Percentiles rank a stretch among this genome's conserved stretches.
Evolutionary conservation across 2,113 vertebrate species (phyloP).

Genomic region (Electrona antarctica): DNA sequence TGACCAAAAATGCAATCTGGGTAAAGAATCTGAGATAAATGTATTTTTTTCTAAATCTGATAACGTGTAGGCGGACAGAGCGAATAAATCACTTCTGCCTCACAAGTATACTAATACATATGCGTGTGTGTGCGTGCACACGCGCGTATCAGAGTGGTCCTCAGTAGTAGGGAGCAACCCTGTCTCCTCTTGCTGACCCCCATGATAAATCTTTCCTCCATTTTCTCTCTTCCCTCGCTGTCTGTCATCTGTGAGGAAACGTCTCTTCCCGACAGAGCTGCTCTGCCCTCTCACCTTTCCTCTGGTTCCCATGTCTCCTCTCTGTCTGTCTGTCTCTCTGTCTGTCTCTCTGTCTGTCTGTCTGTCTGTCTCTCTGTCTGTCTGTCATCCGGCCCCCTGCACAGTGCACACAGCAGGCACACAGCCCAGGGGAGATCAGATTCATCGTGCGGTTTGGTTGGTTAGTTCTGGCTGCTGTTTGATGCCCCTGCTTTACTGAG

Average conservation of each 20-base stretch:
- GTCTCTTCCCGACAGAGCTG: not conserved
- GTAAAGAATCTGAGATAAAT: too few relatives aligned
- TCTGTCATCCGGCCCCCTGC: not conserved
- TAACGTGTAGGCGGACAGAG: too few relatives aligned
- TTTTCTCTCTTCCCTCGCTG: conserved; percentile 12
- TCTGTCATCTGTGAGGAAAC: not conserved
- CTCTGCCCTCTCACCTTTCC: not conserved
- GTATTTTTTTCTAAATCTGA: too few relatives aligned
- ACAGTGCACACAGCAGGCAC: not conserved
- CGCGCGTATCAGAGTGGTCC: not conserved
- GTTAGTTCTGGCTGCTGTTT: conserved; percentile 24
- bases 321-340: not conserved
- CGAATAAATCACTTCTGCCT: too few relatives aligned
- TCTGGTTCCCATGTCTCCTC: not conserved
- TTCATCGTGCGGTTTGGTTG: not conserved
- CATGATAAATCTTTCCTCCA: conserved; percentile 27
- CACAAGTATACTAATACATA: too few relatives aligned
- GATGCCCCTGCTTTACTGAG: conserved; percentile 29
- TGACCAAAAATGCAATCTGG: too few relatives aligned
- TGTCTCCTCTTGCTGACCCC: conserved; percentile 18
- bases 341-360: not conserved
- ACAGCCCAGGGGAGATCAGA: not conserved
- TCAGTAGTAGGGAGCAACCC: conserved; percentile 18
- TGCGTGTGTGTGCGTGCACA: too few relatives aligned
- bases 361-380: not conserved